Evolutionary conservation across 2,113 vertebrate species (phyloP), one percentile per base, ranked within the genome.

Genomic region (Sinocyclocheilus anophthalmus): DNA sequence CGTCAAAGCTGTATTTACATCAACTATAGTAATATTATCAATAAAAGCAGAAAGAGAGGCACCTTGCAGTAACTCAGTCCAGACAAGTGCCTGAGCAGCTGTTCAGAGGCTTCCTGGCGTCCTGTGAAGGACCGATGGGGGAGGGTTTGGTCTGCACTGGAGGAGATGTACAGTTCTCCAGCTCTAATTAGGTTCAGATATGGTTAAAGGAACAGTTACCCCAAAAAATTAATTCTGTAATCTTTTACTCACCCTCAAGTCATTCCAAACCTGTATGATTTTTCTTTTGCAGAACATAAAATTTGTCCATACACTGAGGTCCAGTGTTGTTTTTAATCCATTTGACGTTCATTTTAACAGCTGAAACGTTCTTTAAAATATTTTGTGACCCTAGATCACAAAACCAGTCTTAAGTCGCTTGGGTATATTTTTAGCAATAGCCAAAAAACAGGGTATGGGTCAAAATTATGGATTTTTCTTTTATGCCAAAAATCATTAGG

Each of bases 21-120:
- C 91, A 91, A 89, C 81, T 89, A 59, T 83, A 91, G 89, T 93
- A 92, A 93, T 93, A 92, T 93, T 93, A 93, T 93, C 91, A 93
- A 93, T 94, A 93, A 94, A 94, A 93, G 92, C 86, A 89, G 89
- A 90, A 81, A 86, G 89, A 83, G 87, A 88, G 90, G 89, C 92
- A 88, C 91, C 87, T 88, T 45, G 13, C 83, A 84, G 87, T 93
- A 92, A 93, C 86, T 93, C 90, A 92, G 24, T 10, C 33, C 83
- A 91, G 88, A 89, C 92, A 89, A 90, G 86, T 88, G 88, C 86
- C 89, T 70, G 72, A 86, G 83, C 93, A 94, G 93, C 93, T 94
- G 92, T 87, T 94, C 76, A 48, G 81, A 89, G 89, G 90, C 92
- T 87, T 89, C 86, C 87, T 88, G 88, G 90, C 92, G 84, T 89